Conservation (phyloP, 2,113 vertebrate genomes). For the Pavo muticus region DNA sequence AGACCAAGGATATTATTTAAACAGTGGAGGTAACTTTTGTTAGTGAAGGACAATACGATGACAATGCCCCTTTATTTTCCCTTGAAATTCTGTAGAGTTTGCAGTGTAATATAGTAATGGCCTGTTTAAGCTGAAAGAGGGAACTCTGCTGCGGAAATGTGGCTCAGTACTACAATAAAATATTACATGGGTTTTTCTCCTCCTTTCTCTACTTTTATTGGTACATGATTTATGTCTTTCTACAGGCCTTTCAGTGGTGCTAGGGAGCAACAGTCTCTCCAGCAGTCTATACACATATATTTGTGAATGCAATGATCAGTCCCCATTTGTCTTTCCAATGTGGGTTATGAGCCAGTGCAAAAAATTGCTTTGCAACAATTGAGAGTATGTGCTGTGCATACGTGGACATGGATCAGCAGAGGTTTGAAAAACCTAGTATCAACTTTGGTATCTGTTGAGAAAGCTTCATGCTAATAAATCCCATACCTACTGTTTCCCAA, state of each 20-base stretch:
- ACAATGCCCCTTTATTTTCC: slow-evolving; percentile 16
- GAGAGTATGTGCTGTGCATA: background rate
- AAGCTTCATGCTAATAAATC: background rate
- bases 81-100: slow-evolving; percentile 27
- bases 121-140: slow-evolving; percentile 18
- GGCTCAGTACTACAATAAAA: slow-evolving; percentile 3
- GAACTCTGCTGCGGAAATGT: slow-evolving; percentile 1
- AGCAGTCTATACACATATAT: background rate
- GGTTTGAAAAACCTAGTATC: background rate
- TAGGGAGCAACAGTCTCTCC: background rate
- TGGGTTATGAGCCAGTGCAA: background rate
- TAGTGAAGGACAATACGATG: slow-evolving; percentile 35
- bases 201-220: background rate
- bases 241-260: background rate
- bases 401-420: background rate
- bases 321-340: background rate
- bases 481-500: background rate
- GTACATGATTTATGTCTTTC: background rate
- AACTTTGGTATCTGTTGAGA: background rate
- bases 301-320: background rate
- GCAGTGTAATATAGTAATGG: background rate
- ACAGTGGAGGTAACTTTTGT: slow-evolving; percentile 43
- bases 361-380: slow-evolving; percentile 21
- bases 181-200: background rate
- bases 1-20: slow-evolving; percentile 48